Evolutionary conservation across 2,888 invertebrate genomes (phyloP).

Genomic region (Corbicula japonica): DNA sequence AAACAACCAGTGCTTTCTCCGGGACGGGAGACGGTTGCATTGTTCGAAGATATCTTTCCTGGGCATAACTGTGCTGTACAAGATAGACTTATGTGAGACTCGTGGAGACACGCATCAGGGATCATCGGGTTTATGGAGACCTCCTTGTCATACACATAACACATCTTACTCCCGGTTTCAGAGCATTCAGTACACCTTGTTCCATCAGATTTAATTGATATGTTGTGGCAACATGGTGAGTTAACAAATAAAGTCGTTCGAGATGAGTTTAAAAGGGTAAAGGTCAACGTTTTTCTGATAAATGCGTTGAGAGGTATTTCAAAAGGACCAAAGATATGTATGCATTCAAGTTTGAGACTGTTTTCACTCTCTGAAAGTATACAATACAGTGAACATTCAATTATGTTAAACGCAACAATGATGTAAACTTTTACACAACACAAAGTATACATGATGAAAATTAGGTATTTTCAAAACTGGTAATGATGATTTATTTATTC

Average conservation of each 20-base stretch:
- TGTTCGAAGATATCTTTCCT: neutral
- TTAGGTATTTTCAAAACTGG: too few relatives aligned
- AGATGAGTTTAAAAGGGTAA: too few relatives aligned
- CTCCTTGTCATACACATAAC: slow-evolving; percentile 8
- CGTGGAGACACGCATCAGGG: neutral
- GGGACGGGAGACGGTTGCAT: neutral
- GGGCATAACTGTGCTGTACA: slow-evolving; percentile 12
- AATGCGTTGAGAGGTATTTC: too few relatives aligned
- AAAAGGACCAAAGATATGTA: too few relatives aligned
- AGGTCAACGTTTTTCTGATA: too few relatives aligned
- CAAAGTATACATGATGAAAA: too few relatives aligned
- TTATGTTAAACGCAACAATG: too few relatives aligned
- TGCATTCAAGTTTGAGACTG: too few relatives aligned
- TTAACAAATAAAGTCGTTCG: neutral
- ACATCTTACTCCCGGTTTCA: slow-evolving; percentile 18
- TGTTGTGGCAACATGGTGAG: slow-evolving; percentile 9
- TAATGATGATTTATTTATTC: too few relatives aligned
- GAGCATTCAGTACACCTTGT: slow-evolving; percentile 4
- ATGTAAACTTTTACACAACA: too few relatives aligned
- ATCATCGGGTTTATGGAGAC: slow-evolving; percentile 5
- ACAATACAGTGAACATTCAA: too few relatives aligned
- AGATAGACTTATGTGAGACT: neutral
- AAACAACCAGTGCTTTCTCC: slow-evolving; percentile 17
- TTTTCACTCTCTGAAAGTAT: too few relatives aligned
- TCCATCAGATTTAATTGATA: neutral